Evolutionary conservation across 2,797 vertebrate genomes (phyloP), one percentile per base, ranked within the genome.

Genomic region (Balearica regulorum): DNA sequence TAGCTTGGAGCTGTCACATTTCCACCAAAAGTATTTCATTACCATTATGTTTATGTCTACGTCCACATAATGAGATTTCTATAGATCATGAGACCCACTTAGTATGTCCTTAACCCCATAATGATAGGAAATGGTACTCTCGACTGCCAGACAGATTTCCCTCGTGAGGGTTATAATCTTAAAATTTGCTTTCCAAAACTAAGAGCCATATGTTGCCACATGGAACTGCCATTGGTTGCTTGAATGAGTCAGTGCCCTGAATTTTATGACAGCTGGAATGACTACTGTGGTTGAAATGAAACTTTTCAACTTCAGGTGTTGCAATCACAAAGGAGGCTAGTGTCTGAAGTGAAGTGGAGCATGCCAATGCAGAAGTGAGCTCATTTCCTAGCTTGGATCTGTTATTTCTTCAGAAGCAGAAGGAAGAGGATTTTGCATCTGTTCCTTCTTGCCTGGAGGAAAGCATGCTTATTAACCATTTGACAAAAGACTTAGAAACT

Each of bases 41-140:
- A 75, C 76, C 39, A 11, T 65, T 73, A 33, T 92, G 87, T 90
- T 97, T 94, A 95, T 83, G 83, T 89, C 93, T 95, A 2, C 14
- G 1, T 89, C 75, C 76, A 84, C 84, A 94, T 96, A 96, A 95
- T 92, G 89, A 96, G 69, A 79, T 93, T 94, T 91, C 92, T 97
- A 35, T 83, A 96, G 94, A 95, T 96, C 90, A 53, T 43, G 90
- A 91, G 87, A 90, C 80, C 70, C 83, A 93, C 82, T 96, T 94
- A 93, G 80, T 57, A 21, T 65, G 75, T 89, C 83, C 90, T 95
- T 95, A 96, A 95, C 93, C 60, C 80, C 90, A 43, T 95, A 94
- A 96, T 92, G 93, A 61, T 89, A 94, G 88, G 91, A 96, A 96
- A 90, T 94, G 88, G 83, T 82, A 22, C 85, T 95, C 80, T 70